Evolutionary conservation across 2,888 invertebrate genomes (phyloP).

Genomic region (Erebia aethiops): DNA sequence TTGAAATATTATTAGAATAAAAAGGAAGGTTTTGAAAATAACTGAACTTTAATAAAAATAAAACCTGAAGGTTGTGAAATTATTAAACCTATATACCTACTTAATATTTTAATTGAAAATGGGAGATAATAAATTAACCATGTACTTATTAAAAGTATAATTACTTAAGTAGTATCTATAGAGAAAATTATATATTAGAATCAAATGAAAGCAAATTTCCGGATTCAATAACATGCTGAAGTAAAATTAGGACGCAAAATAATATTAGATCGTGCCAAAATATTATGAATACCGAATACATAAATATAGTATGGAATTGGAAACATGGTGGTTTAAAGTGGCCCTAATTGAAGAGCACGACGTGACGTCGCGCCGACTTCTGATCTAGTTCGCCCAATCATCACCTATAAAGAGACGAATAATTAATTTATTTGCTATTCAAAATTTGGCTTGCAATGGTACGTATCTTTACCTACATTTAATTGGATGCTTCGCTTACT

Average conservation of each 20-base stretch:
- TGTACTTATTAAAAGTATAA: background rate
- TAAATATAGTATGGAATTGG: constrained; percentile 21
- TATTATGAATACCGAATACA: constrained; percentile 33
- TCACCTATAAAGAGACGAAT: constrained; percentile 22
- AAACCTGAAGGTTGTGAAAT: too few relatives aligned
- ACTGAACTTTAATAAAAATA: too few relatives aligned
- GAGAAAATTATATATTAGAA: background rate
- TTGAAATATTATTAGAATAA: too few relatives aligned
- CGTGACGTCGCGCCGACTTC: constrained; percentile 36
- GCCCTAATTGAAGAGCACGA: constrained; percentile 70
- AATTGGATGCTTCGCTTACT: background rate
- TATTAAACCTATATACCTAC: too few relatives aligned
- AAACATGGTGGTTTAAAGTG: constrained; percentile 56
- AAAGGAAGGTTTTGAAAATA: too few relatives aligned
- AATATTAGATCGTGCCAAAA: constrained; percentile 28
- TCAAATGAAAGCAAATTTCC: background rate
- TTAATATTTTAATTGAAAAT: background rate
- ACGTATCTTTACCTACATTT: background rate
- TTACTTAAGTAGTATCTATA: background rate
- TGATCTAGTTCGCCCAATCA: constrained; percentile 53
- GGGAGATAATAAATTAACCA: background rate
- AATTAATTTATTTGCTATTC: constrained; percentile 9
- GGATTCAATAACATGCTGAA: background rate
- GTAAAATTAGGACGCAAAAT: constrained; percentile 15
- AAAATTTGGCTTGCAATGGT: constrained; percentile 7